Conservation (phyloP, 2,888 invertebrate species). For the Dusona sp. region DNA sequence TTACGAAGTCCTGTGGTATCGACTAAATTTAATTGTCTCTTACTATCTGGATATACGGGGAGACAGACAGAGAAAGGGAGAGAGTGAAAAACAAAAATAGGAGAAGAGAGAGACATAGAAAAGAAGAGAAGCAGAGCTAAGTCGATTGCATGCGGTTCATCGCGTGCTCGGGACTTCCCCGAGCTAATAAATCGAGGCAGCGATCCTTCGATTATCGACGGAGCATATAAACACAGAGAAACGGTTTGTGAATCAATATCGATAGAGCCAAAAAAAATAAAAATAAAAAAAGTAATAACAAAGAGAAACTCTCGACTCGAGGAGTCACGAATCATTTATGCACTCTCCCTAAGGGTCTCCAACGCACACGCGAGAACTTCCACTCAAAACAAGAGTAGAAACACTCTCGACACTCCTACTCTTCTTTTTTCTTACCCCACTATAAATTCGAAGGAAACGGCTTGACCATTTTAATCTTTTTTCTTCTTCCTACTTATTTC, state of each 20-base stretch:
- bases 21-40: conserved; percentile 54
- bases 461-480: too few species aligned
- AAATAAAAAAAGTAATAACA: conserved; percentile 4
- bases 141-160: conserved; percentile 32
- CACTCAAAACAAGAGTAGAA: conserved; percentile 24
- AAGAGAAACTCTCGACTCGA: conserved; percentile 40
- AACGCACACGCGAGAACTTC: conserved; percentile 49
- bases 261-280: conserved; percentile 15
- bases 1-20: conserved; percentile 20
- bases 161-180: conserved; percentile 60
- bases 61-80: neutral
- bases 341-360: conserved; percentile 42
- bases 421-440: neutral
- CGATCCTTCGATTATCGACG: conserved; percentile 65
- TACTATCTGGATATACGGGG: conserved; percentile 7
- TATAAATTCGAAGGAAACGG: conserved; percentile 17
- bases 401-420: conserved; percentile 14
- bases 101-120: neutral
- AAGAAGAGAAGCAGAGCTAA: conserved; percentile 1
- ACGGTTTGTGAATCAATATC: conserved; percentile 32
- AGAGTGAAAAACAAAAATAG: conserved; percentile 1
- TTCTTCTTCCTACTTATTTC: too few species aligned
- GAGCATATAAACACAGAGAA: conserved; percentile 32
- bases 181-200: conserved; percentile 59
- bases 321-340: conserved; percentile 66